These are phyloP conservation scores for Lasioglossum baleicum DNA, from an alignment of 1,140 invertebrate genomes.

Conservation along the genomic window DNA sequence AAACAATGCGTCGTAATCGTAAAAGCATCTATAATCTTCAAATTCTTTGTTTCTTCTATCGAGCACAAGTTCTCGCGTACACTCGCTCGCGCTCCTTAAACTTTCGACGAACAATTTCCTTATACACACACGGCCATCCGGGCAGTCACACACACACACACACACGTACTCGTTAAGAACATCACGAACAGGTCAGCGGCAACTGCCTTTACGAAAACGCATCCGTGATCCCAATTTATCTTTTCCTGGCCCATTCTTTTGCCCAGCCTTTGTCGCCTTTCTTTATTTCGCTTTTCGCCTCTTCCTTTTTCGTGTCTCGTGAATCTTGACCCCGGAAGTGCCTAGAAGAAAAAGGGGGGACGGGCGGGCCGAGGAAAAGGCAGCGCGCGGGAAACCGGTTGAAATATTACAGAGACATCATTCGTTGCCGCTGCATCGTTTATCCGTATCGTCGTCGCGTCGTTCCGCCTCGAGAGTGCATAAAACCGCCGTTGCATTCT, in stretches of 20 bases:
- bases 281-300: constrained; percentile 42
- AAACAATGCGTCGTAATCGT: no score
- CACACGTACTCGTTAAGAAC: constrained; percentile 24
- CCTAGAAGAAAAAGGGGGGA: constrained; percentile 7
- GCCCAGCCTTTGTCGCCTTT: constrained; percentile 54
- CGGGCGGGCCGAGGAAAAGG: constrained; percentile 4
- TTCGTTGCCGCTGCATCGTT: constrained; percentile 63
- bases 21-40: neutral
- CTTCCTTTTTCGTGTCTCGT: constrained; percentile 52
- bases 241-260: constrained; percentile 45
- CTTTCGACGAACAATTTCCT: constrained; percentile 30
- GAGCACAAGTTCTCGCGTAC: neutral
- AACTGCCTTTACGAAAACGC: constrained; percentile 29
- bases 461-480: constrained; percentile 37
- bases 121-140: constrained; percentile 26
- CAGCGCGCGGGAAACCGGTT: constrained; percentile 27
- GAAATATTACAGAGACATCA: constrained; percentile 69
- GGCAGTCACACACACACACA: constrained; percentile 12
- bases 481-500: constrained; percentile 54
- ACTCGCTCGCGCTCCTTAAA: neutral
- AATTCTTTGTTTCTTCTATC: neutral
- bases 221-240: constrained; percentile 62
- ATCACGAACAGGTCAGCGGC: constrained; percentile 23
- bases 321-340: constrained; percentile 64
- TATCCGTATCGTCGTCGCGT: constrained; percentile 55